phyloP scores from a whole-genome alignment of 2,797 vertebrate species.

The Phoxinus dragarum region DNA sequence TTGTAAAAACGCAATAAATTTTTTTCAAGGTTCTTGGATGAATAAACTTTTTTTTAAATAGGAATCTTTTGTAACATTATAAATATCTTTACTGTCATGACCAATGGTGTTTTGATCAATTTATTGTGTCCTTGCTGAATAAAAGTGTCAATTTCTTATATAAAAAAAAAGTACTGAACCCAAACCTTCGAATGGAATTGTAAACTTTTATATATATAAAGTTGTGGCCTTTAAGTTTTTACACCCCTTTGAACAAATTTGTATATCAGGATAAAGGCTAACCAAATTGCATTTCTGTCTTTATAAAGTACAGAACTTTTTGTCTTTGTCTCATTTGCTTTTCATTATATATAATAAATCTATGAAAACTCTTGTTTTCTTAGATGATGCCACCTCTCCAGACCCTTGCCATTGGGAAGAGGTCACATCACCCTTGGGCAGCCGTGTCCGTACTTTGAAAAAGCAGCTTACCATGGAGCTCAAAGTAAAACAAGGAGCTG shows the following conservation, averaged over 20 bases:
- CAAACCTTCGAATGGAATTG: no score
- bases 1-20: background rate
- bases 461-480: conserved; percentile 93
- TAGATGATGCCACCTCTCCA: conserved; percentile 73
- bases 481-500: conserved; percentile 94
- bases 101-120: background rate
- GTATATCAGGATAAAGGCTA: background rate
- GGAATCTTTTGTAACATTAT: no score
- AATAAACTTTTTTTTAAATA: background rate
- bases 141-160: background rate
- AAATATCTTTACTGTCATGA: background rate
- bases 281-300: background rate
- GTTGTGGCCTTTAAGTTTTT: background rate
- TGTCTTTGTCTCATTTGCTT: background rate
- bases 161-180: background rate
- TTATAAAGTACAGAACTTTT: background rate
- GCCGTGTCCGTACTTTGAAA: conserved; percentile 83
- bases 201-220: background rate
- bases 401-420: conserved; percentile 81
- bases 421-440: conserved; percentile 73
- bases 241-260: background rate
- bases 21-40: background rate
- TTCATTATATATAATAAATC: background rate
- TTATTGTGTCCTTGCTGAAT: background rate
- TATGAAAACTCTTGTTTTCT: conserved; percentile 7